Evolutionary conservation across 2,113 vertebrate species (phyloP), one percentile per base, ranked within the genome.

Genomic region (Gallinago media): DNA sequence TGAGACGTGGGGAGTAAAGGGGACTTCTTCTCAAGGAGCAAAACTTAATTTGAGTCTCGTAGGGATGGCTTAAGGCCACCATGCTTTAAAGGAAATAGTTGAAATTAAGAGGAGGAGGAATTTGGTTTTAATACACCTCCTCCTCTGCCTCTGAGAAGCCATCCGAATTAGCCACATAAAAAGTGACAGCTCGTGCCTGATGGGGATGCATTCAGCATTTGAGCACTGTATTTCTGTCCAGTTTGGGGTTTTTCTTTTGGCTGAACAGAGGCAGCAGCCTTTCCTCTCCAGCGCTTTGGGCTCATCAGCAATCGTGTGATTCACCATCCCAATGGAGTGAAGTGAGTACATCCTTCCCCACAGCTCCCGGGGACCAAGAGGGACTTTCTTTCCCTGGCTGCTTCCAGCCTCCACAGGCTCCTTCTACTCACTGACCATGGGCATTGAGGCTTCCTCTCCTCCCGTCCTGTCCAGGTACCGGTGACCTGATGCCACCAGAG

Each of bases 361-460:
- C 25, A 58, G 44, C 47, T 61, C 44, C 32, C 0, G 2, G 21
- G 29, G 29, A 18, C 77, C 47, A 42, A 81, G 32, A 1, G 2
- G 17, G 42, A 59, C 46, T 49, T 52, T 20, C 17, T 62, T 32
- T 68, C 49, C 23, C 31, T n/a, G 46, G 5, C 68, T 54, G 46
- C 63, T 80, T 71, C 40, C 32, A 36, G 13, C 14, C 70, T 71
- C 52, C 26, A 26, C 44, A 40, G 62, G 49, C 36, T 72, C 34
- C 74, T 78, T 40, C 6, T 9, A 0, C 25, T 27, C 32, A 17
- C 34, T 1, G 5, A 1, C 22, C 6, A 3, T 2, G 0, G 73
- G 40, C 15, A 3, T 0, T 10, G 76, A 70, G 63, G 18, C 15
- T 76, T 65, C 29, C 7, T 75, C 16, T 85, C 20, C 34, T 87